Base-by-base conservation (phyloP, 2,888 invertebrate species). In the Mylabris sibirica region DNA sequence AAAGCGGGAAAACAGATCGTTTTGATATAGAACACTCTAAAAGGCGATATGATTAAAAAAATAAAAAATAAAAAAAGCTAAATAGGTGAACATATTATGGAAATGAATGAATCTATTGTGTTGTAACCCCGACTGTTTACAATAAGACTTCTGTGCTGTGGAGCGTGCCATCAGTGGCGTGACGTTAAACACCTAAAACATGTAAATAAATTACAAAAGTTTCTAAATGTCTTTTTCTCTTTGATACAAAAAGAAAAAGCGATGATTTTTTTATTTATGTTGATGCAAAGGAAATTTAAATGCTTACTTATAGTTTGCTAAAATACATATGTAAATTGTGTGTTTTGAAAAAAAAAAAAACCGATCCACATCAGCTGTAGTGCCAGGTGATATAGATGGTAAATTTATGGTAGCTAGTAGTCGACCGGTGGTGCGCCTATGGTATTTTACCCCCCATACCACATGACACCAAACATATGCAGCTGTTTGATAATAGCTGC, bases 391-490 rank as follows among this genome's bases (percentile, higher is more conserved):
- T 30, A 6, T 6, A 6, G 30, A 6, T 30, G 30, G 4, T 30
- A 30, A 30, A 30, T 30, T 30, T 30, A 30, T 30, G 3, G 11
- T 11, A 20, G 24, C 8, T 44, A n/a, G n/a, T 44, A 6, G 20
- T 1, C 8, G 24, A 17, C 12, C 17, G 66, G 77, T 17, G 66
- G 77, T 74, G 79, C 84, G 84, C 80, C 82, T 68, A 80, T 84
- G 84, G 72, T 77, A 83, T 84, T 81, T 82, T 38, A 38, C 30
- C 84, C 84, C 84, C 84, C 81, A 81, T 79, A 77, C 74, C 80
- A 83, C 78, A 81, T 83, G 83, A 84, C 83, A 82, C 79, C 78
- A 73, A 81, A 78, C 83, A 83, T 81, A 83, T 84, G 84, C 84
- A 84, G 84, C 84, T 84, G 84, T 74, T 71, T 71, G 63, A 68